These are phyloP conservation scores for Melieria picta DNA, from an alignment of 2,888 invertebrate genomes.

Conservation along the genomic window DNA sequence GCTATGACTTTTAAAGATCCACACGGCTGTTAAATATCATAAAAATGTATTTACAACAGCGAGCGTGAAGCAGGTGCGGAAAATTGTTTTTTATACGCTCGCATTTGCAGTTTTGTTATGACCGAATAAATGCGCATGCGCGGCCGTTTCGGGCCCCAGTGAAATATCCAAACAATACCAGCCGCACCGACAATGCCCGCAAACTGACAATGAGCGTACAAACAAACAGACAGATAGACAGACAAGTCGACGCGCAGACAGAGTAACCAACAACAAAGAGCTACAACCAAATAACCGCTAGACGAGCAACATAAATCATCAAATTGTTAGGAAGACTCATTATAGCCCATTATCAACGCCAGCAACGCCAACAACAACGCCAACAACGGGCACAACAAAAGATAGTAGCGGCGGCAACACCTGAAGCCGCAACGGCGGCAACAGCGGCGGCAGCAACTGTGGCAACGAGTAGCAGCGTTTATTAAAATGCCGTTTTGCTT, in stretches of 20 bases:
- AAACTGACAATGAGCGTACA: background rate
- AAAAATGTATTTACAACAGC: no score
- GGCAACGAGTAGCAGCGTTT: conserved; percentile 36
- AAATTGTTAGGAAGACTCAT: conserved; percentile 58
- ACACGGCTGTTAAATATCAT: no score
- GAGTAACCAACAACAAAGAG: conserved; percentile 3
- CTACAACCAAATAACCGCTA: conserved; percentile 50
- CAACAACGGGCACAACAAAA: conserved; percentile 5
- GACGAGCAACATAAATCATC: conserved; percentile 57
- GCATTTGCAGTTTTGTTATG: conserved; percentile 54
- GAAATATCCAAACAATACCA: background rate
- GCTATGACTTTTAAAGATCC: no score
- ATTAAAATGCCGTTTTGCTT: conserved; percentile 61
- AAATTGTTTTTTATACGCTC: conserved; percentile 56
- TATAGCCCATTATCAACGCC: conserved; percentile 58
- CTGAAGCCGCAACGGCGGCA: background rate
- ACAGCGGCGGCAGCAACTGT: background rate
- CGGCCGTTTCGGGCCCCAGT: background rate
- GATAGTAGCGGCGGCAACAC: conserved; percentile 41
- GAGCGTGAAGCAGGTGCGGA: conserved; percentile 55
- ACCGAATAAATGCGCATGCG: conserved; percentile 29
- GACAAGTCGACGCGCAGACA: background rate
- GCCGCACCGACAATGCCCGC: background rate
- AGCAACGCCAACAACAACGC: conserved; percentile 23
- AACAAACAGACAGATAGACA: background rate